A percentile compares a stretch with the other conserved stretches of the same genome.
These are phyloP conservation scores for Microctenopoma lineatum DNA, from an alignment of 2,797 vertebrate species.

Conservation along the genomic window DNA sequence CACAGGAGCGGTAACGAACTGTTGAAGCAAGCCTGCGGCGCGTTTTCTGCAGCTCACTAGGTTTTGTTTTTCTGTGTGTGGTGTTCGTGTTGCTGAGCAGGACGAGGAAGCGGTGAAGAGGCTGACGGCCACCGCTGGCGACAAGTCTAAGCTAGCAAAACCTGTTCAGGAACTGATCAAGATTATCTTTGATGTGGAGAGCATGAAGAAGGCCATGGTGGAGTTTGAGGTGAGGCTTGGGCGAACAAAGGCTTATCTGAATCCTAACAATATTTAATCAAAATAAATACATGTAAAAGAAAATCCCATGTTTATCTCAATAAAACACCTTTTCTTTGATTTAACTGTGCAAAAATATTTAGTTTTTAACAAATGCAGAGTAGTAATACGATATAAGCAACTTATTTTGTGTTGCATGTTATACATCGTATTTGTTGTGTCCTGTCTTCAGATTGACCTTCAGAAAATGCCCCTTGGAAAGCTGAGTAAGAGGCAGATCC, in stretches of 20 bases:
- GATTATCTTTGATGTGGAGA: slow-evolving; percentile 97
- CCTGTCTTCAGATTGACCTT: slow-evolving; percentile 90
- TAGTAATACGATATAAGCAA: not conserved
- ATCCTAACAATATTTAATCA: not conserved
- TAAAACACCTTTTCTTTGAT: not conserved
- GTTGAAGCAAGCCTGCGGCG: accelerated
- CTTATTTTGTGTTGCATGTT: not conserved
- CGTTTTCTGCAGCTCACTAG: slow-evolving; percentile 7
- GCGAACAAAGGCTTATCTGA: not conserved
- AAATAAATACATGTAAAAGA: not conserved
- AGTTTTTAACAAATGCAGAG: not conserved
- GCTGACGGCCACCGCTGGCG: slow-evolving; percentile 89
- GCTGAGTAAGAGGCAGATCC: slow-evolving; percentile 97
- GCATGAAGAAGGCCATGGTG: slow-evolving; percentile 99
- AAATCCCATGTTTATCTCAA: not conserved
- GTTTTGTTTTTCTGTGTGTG: not conserved
- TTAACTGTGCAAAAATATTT: not conserved
- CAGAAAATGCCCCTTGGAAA: slow-evolving; percentile 99
- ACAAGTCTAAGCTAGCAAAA: slow-evolving; percentile 91
- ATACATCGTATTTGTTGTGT: not conserved
- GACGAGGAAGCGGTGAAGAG: slow-evolving; percentile 97
- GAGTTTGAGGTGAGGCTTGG: slow-evolving; percentile 92
- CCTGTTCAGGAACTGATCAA: slow-evolving; percentile 95
- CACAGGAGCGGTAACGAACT: not conserved
- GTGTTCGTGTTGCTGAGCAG: slow-evolving; percentile 67